Evolutionary conservation across 2,797 vertebrate genomes (phyloP).

Genomic region (Poeciliopsis turneri): DNA sequence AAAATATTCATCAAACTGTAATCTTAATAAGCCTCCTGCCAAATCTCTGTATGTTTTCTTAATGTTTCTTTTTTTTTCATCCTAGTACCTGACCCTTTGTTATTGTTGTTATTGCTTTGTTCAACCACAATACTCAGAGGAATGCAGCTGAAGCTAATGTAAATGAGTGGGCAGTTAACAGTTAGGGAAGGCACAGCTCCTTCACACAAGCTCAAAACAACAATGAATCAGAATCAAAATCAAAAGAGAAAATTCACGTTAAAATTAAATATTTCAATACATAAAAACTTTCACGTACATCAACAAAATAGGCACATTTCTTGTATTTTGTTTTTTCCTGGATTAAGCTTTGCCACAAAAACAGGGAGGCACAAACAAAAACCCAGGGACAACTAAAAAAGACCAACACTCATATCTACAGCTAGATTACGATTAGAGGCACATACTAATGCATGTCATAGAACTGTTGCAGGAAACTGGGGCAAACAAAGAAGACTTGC

Average conservation of each 20-base stretch:
- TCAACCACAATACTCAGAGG: not conserved
- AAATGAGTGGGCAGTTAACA: not conserved
- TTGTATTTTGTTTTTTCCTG: not conserved
- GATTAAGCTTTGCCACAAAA: not conserved
- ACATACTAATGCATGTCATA: not conserved
- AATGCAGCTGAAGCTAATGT: slow-evolving; percentile 1
- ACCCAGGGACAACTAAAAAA: not conserved
- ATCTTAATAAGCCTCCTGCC: not conserved
- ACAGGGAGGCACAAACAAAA: not conserved
- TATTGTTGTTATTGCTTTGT: not conserved
- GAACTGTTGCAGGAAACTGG: not conserved
- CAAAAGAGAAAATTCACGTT: not conserved
- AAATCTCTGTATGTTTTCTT: not conserved
- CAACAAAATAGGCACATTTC: not conserved
- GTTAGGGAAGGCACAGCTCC: slow-evolving; percentile 18
- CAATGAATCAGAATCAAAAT: not conserved
- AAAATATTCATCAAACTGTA: not conserved
- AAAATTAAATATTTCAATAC: not conserved
- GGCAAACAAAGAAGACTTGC: not conserved
- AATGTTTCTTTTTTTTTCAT: not conserved
- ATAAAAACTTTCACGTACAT: not conserved
- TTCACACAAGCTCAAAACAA: slow-evolving; percentile 19
- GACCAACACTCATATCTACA: not conserved
- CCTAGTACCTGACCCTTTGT: not conserved
- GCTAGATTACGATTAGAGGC: not conserved